Percentiles rank a stretch among this genome's conserved stretches.
Conservation (phyloP, 2,113 vertebrate genomes). For the Ranitomeya imitator region DNA sequence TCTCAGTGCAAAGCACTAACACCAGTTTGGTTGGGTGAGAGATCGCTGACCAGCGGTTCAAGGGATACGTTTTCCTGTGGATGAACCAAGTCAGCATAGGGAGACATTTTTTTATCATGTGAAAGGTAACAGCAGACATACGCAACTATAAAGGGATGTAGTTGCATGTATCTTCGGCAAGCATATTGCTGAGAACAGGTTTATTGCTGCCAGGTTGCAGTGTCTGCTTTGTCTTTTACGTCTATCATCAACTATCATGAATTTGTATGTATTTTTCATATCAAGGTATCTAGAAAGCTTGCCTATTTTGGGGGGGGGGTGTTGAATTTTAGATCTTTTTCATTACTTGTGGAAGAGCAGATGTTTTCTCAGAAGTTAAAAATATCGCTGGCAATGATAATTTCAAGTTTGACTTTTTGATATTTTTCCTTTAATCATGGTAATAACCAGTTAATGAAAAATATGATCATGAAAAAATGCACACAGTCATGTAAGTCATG, state of each 20-base stretch:
- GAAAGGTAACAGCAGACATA: background rate
- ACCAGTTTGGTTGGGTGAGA: no score
- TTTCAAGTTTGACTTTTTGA: background rate
- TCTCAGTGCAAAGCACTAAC: no score
- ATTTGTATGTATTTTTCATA: no score
- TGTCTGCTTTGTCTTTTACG: background rate
- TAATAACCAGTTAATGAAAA: constrained; percentile 28
- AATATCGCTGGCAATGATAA: background rate
- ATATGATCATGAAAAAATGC: background rate
- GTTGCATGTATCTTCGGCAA: no score
- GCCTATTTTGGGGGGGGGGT: no score
- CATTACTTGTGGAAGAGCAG: background rate
- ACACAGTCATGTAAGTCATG: background rate
- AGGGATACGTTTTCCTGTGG: no score
- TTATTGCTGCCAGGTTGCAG: background rate
- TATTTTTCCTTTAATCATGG: background rate
- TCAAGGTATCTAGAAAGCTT: no score
- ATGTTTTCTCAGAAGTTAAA: background rate
- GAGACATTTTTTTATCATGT: background rate
- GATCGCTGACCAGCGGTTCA: no score
- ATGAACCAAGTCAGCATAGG: no score
- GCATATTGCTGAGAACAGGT: no score
- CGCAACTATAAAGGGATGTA: background rate
- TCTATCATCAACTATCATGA: background rate
- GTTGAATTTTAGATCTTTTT: background rate